Conservation (phyloP, 2,888 invertebrate genomes). For the Celastrina argiolus region DNA sequence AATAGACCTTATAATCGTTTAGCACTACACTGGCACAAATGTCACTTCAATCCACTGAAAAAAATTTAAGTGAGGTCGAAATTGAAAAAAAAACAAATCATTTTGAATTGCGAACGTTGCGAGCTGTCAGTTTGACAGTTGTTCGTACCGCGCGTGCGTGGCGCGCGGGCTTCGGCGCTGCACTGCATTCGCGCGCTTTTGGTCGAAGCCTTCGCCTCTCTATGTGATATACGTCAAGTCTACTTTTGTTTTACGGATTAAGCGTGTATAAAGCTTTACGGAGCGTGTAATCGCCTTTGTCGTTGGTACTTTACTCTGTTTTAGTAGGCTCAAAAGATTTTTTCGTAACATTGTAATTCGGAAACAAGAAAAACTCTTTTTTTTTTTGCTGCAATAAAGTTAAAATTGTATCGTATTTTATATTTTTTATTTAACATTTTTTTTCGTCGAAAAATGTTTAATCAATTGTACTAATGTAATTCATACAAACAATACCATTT, state of each 20-base stretch:
- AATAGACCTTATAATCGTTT: conserved; percentile 63
- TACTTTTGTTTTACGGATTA: conserved; percentile 58
- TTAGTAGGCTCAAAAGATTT: too few relatives aligned
- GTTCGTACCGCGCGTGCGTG: conserved; percentile 61
- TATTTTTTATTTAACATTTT: too few relatives aligned
- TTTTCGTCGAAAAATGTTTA: too few relatives aligned
- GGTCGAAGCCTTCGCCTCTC: conserved; percentile 66
- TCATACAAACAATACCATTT: too few relatives aligned
- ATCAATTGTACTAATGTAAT: too few relatives aligned
- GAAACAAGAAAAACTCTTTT: too few relatives aligned
- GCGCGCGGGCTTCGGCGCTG: conserved; percentile 71
- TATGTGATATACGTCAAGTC: conserved; percentile 27
- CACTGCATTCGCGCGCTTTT: conserved; percentile 78
- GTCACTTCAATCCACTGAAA: conserved; percentile 39
- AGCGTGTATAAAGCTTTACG: conserved; percentile 61
- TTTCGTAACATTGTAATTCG: too few relatives aligned
- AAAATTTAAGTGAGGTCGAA: conserved; percentile 45
- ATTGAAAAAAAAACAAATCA: conserved; percentile 52
- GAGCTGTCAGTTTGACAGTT: conserved; percentile 59
- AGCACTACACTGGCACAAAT: conserved; percentile 60
- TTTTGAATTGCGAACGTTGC: conserved; percentile 44
- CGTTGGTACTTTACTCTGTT: conserved; percentile 3
- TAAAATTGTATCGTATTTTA: too few relatives aligned
- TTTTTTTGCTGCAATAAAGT: too few relatives aligned
- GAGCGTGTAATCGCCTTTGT: conserved; percentile 49